Evolutionary conservation across 2,888 invertebrate species (phyloP), one percentile per base, ranked within the genome.

Genomic region (Helobdella robusta): DNA sequence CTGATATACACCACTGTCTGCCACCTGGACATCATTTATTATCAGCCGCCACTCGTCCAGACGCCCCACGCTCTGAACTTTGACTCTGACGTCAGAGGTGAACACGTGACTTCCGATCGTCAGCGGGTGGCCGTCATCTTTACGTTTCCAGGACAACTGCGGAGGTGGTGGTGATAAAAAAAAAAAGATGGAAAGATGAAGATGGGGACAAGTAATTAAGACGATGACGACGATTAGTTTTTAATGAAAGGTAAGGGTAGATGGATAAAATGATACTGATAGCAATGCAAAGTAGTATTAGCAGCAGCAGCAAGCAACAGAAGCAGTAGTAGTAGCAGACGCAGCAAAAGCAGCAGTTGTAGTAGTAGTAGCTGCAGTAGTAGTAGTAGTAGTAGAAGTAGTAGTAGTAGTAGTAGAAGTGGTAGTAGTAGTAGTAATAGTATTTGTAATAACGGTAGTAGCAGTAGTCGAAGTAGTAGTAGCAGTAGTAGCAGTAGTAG

Each of bases 51-150:
- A 69, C 59, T 69, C 69, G 54, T 66, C 64, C 3, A 34, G 32
- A n/a, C 69, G 40, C 58, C 68, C 64, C 52, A 66, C 66, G 59
- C 66, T 66, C 54, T 68, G 66, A 18, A 69, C 64, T 8, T 40
- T 63, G 46, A 67, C 48, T 15, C 68, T 32, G 2, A 59, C 46
- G 35, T 68, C 68, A 15, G 67, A 35, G 8, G 69, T 65, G 44
- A 67, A 68, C 2, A 62, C 50, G 50, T 60, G 68, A 52, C 59
- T 44, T 2, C 68, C 68, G 30, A 68, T 68, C n/a, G 68, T 68
- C 25, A 68, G 60, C 0, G 67, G 67, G 28, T 68, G 68, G 11
- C 36, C 23, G 8, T 67, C 48, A 32, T 56, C 64, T 6, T 44
- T 40, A 25, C 56, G 59, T 36, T 64, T 50, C 68, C 66, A 67